A percentile compares a stretch with the other conserved stretches of the same genome.
Conservation (phyloP, 2,797 vertebrate species). For the Pogoniulus pusillus region DNA sequence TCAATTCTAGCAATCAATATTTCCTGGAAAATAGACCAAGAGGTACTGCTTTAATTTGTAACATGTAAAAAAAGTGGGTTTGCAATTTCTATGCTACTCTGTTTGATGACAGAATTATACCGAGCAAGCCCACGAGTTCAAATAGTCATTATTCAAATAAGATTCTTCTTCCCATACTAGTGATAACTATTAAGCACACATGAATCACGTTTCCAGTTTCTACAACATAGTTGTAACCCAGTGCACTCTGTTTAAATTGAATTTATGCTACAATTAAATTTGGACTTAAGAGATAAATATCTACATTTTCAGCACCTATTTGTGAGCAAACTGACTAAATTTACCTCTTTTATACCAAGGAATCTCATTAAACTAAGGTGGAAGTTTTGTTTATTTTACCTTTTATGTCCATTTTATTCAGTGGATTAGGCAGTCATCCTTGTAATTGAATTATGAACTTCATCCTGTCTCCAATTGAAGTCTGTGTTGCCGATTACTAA, state of each 20-base stretch:
- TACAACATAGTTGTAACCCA: not conserved
- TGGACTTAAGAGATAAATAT: not conserved
- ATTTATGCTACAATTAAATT: slow-evolving; percentile 11
- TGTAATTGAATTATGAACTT: slow-evolving; percentile 52
- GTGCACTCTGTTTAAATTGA: not conserved
- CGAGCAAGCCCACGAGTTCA: not conserved
- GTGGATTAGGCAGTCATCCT: slow-evolving; percentile 21
- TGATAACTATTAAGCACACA: not conserved
- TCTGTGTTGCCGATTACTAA: not conserved
- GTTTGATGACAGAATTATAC: not conserved
- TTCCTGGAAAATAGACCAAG: not conserved
- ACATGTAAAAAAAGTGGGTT: not conserved
- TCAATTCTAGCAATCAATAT: slow-evolving; percentile 4
- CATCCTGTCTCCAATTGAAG: not conserved
- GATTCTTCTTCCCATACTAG: not conserved
- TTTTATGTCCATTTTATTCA: not conserved
- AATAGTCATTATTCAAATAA: not conserved
- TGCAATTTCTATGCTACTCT: not conserved
- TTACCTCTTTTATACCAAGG: not conserved
- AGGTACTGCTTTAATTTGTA: not conserved
- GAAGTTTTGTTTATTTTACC: slow-evolving; percentile 29
- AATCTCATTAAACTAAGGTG: not conserved
- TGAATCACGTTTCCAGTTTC: not conserved
- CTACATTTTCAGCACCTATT: not conserved
- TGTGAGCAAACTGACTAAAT: not conserved